Evolutionary conservation across 2,888 invertebrate species (phyloP), one percentile per base, ranked within the genome.

Genomic region (Helicoverpa assulta): DNA sequence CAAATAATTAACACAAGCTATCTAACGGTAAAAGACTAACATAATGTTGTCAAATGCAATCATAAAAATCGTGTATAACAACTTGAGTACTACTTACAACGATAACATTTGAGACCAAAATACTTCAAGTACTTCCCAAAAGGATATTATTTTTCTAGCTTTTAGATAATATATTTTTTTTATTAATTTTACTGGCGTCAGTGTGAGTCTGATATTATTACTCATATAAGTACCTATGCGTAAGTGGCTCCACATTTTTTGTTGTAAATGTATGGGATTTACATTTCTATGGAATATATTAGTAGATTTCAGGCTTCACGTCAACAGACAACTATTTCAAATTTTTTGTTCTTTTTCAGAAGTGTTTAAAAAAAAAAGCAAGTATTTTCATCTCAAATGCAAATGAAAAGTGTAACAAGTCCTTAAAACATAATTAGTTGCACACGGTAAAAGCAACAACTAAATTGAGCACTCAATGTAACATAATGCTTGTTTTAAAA

Each of bases 401-500:
- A 58, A 83, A 71, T 58, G 47, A 70, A 61, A 69, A 80, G 79
- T 81, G 72, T 71, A 70, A 68, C 74, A 82, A 76, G 78, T 71
- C 63, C 67, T 66, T 72, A 77, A 78, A 85, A 80, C 70, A 84
- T 73, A 82, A 85, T 88, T 88, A 90, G 86, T 89, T 81, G 85
- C 89, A 88, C 88, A 85, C 86, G 73, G 73, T 80, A 76, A 81
- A 89, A 89, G 87, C 89, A 86, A 85, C 85, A 90, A 91, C 86
- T 87, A 89, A 90, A 92, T 93, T 93, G 93, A 93, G 93, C 93
- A 93, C 92, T 90, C 90, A 88, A 85, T 85, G 83, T 83, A 82
- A 83, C 70, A 80, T 77, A 81, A 78, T 80, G 84, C 76, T 80
- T 80, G 82, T 78, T 78, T 83, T 83, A 84, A 80, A 83, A 80